A percentile compares a stretch with the other conserved stretches of the same genome.
phyloP scores from a whole-genome alignment of 2,888 invertebrate genomes.

The Thyatira batis region DNA sequence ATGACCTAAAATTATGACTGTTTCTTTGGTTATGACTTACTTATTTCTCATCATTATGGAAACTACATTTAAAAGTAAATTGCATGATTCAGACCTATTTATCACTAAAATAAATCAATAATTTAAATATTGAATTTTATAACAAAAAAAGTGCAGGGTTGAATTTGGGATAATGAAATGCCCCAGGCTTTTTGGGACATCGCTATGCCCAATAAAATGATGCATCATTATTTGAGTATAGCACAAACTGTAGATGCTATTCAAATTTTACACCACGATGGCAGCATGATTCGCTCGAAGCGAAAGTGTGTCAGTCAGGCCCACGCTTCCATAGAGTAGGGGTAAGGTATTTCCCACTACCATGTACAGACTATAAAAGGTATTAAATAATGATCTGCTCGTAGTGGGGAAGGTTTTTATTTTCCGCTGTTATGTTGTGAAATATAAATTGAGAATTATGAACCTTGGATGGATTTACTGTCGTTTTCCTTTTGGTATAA shows the following conservation, averaged over 20 bases:
- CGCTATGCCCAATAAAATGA: neutral
- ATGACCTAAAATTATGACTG: too few species aligned
- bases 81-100: too few species aligned
- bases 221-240: neutral
- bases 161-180: neutral
- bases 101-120: too few species aligned
- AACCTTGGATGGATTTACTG: neutral
- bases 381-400: constrained; percentile 23
- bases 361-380: constrained; percentile 22
- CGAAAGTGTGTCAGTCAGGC: constrained; percentile 65
- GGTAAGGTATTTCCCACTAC: constrained; percentile 50
- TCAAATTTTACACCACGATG: constrained; percentile 35
- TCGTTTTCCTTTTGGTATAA: too few species aligned
- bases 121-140: too few species aligned
- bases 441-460: constrained; percentile 3
- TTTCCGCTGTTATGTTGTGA: neutral
- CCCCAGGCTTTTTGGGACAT: constrained; percentile 1
- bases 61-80: too few species aligned
- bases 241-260: constrained; percentile 16
- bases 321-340: constrained; percentile 48
- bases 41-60: too few species aligned
- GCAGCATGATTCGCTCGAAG: constrained; percentile 41
- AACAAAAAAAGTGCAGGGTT: too few species aligned
- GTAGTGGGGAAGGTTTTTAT: constrained; percentile 5
- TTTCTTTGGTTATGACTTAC: too few species aligned